These are phyloP conservation scores for Phaenicophaeus curvirostris DNA, from an alignment of 2,797 vertebrate species.

Conservation along the genomic window DNA sequence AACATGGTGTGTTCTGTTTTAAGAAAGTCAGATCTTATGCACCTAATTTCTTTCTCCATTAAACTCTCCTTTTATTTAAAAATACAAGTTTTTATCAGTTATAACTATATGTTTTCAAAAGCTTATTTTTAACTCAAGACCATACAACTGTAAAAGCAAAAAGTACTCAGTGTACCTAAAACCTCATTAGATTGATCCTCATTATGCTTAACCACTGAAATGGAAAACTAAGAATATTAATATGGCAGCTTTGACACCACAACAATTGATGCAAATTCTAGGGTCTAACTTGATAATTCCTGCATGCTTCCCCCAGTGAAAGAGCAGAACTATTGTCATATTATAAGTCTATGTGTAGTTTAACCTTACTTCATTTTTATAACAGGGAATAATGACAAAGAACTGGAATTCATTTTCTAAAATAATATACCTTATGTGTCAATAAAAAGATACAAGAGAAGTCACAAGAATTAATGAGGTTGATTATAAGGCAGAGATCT, in stretches of 20 bases:
- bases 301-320: constrained; percentile 52
- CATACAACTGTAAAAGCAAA: constrained; percentile 11
- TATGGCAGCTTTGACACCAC: constrained; percentile 73
- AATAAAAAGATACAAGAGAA: constrained; percentile 64
- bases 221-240: constrained; percentile 75
- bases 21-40: background rate
- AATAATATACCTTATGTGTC: constrained; percentile 55
- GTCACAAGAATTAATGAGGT: constrained; percentile 59
- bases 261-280: constrained; percentile 77
- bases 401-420: constrained; percentile 72
- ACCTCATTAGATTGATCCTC: constrained; percentile 65
- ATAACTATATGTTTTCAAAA: constrained; percentile 20
- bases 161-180: constrained; percentile 49
- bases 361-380: constrained; percentile 49
- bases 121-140: constrained; percentile 47
- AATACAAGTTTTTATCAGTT: background rate
- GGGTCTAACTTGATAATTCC: constrained; percentile 74
- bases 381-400: constrained; percentile 43
- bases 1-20: fast-evolving
- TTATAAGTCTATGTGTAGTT: constrained; percentile 7
- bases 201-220: constrained; percentile 70
- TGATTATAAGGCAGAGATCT: constrained; percentile 47
- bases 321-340: constrained; percentile 63
- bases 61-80: constrained; percentile 10
- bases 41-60: background rate